Base-by-base conservation (phyloP, 2,888 invertebrate genomes). In the Heliconius hortense region DNA sequence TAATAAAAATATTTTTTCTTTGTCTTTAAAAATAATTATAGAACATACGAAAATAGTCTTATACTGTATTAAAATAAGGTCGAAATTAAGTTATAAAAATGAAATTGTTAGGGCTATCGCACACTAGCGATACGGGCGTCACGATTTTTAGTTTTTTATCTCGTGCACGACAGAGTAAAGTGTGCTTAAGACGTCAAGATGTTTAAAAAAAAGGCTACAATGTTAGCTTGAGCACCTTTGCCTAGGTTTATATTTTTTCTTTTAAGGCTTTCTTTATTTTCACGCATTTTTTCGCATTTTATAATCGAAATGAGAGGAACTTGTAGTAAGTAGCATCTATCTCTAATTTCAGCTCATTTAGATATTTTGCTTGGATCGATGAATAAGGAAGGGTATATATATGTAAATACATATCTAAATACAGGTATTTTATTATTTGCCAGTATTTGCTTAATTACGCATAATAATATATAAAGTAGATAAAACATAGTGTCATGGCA, bases 71-170 rank as follows among this genome's bases (percentile, higher is more conserved):
- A 5, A 1, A 15, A 24, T 63, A 70, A 4, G n/a, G 64, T 69
- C 63, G 8, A 28, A 48, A 60, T 75, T 75, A 48, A n/a, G 21
- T 60, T 60, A 2, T 35, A 0, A 10, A 4, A 10, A 15, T 1
- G 7, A 69, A 28, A 68, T 70, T 70, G 39, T 78, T 78, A 78
- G 78, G 77, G 77, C 78, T 78, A 78, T 78, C 78, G 39, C 77
- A 77, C 77, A 78, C 75, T 78, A 59, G 67, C 71, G 78, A 77
- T 78, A 78, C 31, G 26, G 26, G 39, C 59, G 73, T 77, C 78
- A 78, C 78, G 77, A 75, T 78, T 78, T 78, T 78, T 71, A 63
- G 67, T 77, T 78, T 76, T 76, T 76, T 76, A 70, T 78, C 63
- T 75, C 67, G 74, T 69, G 73, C 77, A 75, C 78, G 75, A 75